These are phyloP conservation scores for Betta splendens DNA, from an alignment of 2,797 vertebrate genomes.

Conservation along the genomic window DNA sequence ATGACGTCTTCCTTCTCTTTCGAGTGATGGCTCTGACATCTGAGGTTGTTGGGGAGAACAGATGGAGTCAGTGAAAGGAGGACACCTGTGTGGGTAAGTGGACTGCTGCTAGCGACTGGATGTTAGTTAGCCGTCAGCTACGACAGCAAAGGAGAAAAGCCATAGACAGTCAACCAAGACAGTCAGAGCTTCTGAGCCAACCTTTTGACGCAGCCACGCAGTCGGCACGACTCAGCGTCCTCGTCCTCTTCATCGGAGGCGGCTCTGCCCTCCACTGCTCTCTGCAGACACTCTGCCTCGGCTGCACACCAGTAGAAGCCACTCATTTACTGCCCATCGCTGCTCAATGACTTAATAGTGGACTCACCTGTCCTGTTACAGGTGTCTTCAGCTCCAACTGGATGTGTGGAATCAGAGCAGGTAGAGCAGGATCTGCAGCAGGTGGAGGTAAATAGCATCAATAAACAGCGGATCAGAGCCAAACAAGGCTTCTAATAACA, in stretches of 20 bases:
- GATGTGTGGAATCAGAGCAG: constrained; percentile 43
- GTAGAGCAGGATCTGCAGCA: constrained; percentile 64
- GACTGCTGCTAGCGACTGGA: too few species aligned
- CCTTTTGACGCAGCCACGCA: constrained; percentile 69
- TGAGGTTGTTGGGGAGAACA: too few species aligned
- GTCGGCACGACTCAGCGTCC: constrained; percentile 57
- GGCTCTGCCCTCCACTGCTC: constrained; percentile 82
- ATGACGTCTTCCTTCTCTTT: constrained; percentile 11
- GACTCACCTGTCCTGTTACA: constrained; percentile 62
- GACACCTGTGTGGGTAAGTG: too few species aligned
- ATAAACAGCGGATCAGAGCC: neutral
- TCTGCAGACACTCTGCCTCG: constrained; percentile 76
- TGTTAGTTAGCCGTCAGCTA: too few species aligned
- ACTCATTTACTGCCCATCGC: neutral
- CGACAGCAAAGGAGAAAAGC: too few species aligned
- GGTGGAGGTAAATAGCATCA: constrained; percentile 4
- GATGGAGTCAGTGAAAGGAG: too few species aligned
- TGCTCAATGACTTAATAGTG: neutral
- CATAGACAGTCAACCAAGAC: neutral
- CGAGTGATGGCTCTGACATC: constrained; percentile 65
- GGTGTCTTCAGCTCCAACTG: constrained; percentile 45
- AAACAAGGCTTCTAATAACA: neutral
- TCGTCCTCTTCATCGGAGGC: constrained; percentile 85
- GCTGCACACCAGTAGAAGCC: neutral
- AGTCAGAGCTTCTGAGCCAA: constrained; percentile 22